Evolutionary conservation across 2,797 vertebrate species (phyloP).

Genomic region (Pteronotus mesoamericanus): DNA sequence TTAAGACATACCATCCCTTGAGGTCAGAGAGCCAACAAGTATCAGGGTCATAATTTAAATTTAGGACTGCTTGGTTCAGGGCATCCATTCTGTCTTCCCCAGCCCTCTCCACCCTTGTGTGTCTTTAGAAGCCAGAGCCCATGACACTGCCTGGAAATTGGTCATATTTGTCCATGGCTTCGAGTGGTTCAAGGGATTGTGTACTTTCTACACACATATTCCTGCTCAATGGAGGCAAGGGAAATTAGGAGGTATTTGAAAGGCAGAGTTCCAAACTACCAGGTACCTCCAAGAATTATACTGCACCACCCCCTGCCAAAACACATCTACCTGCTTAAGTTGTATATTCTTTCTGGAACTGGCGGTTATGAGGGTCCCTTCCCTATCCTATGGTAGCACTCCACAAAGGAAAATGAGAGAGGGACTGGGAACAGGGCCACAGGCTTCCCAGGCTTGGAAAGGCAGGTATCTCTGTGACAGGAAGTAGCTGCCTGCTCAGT

Average conservation of each 20-base stretch:
- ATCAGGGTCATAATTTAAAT: not conserved
- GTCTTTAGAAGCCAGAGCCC: not conserved
- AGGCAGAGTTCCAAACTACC: not conserved
- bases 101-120: not conserved
- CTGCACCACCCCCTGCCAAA: fast-evolving
- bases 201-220: not conserved
- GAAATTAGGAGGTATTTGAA: not conserved
- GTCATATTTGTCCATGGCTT: not conserved
- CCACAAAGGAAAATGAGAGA: not conserved
- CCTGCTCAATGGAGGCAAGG: not conserved
- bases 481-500: not conserved
- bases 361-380: not conserved
- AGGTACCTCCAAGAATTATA: not conserved
- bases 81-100: not conserved
- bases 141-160: not conserved
- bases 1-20: not conserved
- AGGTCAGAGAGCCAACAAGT: not conserved
- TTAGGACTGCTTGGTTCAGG: not conserved
- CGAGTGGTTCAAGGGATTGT: not conserved
- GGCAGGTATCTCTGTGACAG: not conserved
- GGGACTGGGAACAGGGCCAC: not conserved
- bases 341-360: not conserved
- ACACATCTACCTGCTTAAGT: not conserved
- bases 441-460: not conserved
- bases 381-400: not conserved